Evolutionary conservation across 2,113 vertebrate genomes (phyloP), one percentile per base, ranked within the genome.

Genomic region (Coreoperca whiteheadi): DNA sequence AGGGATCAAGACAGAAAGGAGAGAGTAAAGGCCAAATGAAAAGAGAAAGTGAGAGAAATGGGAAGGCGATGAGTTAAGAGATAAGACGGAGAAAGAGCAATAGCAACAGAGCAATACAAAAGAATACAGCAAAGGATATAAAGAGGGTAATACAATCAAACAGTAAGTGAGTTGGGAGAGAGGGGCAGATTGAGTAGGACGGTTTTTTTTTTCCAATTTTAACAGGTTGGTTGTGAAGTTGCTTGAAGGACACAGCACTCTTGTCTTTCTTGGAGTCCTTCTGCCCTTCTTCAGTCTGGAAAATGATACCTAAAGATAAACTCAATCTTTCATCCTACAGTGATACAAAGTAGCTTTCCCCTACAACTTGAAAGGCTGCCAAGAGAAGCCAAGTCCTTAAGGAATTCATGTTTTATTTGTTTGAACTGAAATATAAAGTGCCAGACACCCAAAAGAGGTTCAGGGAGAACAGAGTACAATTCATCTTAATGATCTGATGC

Each of bases 161-260:
- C 37, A 77, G 16, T 0, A 30, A 66, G 32, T 0, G 61, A 72
- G 37, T 23, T 64, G 18, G 46, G 37, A 32, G 28, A 37, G 23
- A 74, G 8, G 50, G 0, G 60, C 8, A 18, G 16, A 69, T 12
- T 64, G 32, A 77, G 20, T 59, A 54, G 9, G 23, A 28, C 8
- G 0, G 37, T 5, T 39, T 39, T n/a, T n/a, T n/a, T 39, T 51
- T 37, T 39, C 5, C 59, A 66, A 61, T 83, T 77, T 56, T 18
- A 66, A 67, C 18, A 15, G 2, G 12, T 39, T 69, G 48, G 23
- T 39, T 64, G 61, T 32, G 37, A 56, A 41, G 74, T 64, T 34
- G 32, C 37, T 63, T 68, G 10, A 57, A 54, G 23, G 43, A n/a
- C 46, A 57, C 48, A 3, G 37, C 82, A 67, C 74, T 68, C n/a